Percentiles rank a stretch among this genome's conserved stretches.
Evolutionary conservation across 2,113 vertebrate genomes (phyloP).

Genomic region (Gymnorhina tibicen): DNA sequence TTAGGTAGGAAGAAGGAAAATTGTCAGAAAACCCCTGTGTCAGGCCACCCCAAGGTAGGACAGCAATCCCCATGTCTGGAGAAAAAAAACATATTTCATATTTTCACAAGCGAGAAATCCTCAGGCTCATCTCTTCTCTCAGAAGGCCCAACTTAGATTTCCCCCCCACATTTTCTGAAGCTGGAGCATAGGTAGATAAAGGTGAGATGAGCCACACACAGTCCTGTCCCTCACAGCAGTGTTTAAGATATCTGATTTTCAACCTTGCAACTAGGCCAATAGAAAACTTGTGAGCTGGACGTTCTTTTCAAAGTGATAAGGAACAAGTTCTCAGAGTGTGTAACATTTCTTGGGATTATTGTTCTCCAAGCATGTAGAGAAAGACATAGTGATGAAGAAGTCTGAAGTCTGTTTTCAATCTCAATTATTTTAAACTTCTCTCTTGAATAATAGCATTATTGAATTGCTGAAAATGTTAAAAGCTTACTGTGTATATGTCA

Average conservation of each 20-base stretch:
- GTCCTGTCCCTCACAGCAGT: background rate
- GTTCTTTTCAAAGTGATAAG: background rate
- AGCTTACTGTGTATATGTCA: rapidly evolving
- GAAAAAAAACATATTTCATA: background rate
- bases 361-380: background rate
- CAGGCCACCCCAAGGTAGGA: background rate
- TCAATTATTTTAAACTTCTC: background rate
- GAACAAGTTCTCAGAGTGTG: background rate
- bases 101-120: background rate
- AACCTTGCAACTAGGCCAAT: background rate
- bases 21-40: background rate
- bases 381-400: background rate
- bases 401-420: background rate
- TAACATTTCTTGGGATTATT: background rate
- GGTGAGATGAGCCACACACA: background rate
- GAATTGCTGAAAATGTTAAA: background rate
- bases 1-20: background rate
- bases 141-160: background rate
- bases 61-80: background rate
- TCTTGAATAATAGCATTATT: background rate
- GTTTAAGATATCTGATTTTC: background rate
- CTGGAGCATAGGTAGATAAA: rapidly evolving
- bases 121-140: background rate
- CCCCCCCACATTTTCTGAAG: background rate
- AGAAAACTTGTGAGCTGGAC: background rate